phyloP scores from a whole-genome alignment of 2,888 invertebrate genomes.

The Abscondita cerata region DNA sequence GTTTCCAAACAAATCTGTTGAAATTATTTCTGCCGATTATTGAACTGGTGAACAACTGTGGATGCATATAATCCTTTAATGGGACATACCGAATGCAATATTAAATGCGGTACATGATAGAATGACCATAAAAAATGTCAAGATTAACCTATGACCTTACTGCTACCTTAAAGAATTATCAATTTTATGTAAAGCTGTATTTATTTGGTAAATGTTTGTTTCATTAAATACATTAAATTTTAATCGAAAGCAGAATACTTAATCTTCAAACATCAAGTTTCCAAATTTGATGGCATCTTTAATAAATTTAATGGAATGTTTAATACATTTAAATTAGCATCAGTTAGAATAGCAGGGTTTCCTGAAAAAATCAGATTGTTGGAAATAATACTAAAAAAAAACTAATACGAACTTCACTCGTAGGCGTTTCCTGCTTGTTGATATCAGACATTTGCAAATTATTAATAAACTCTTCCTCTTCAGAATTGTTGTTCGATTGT shows the following conservation, averaged over 20 bases:
- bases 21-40: conserved; percentile 55
- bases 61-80: conserved; percentile 93
- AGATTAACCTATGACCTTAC: conserved; percentile 76
- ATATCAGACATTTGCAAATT: conserved; percentile 6
- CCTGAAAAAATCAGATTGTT: background rate
- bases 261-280: too few species aligned
- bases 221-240: too few species aligned
- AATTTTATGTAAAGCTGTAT: conserved; percentile 15
- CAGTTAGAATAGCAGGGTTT: background rate
- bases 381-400: background rate
- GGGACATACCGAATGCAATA: conserved; percentile 95
- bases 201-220: too few species aligned
- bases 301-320: conserved; percentile 16
- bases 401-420: background rate
- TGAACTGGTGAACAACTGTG: conserved; percentile 82
- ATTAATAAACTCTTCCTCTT: conserved; percentile 7
- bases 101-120: conserved; percentile 77
- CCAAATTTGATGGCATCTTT: conserved; percentile 8
- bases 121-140: conserved; percentile 76
- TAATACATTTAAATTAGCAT: conserved; percentile 11
- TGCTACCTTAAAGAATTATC: conserved; percentile 71
- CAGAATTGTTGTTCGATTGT: conserved; percentile 5
- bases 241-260: too few species aligned
- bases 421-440: background rate
- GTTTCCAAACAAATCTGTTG: conserved; percentile 62